Base-by-base conservation (phyloP, 2,113 vertebrate species). In the Muntiacus muntjak region DNA sequence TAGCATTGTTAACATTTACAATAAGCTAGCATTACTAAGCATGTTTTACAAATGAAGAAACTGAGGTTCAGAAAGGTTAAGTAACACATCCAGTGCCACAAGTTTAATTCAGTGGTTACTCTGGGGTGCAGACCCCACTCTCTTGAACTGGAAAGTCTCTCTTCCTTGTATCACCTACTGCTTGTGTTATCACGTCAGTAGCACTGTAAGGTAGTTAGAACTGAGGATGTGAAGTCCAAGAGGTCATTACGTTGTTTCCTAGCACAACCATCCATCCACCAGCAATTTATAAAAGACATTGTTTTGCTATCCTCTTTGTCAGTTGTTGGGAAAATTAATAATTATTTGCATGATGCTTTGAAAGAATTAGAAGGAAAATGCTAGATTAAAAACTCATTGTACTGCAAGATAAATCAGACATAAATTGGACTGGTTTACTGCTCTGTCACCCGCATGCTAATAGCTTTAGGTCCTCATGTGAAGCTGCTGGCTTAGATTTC, bases 321-420 rank as follows among this genome's bases (percentile, higher is more conserved):
- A 54, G 74, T 64, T 82, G 7, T 95, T 83, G 47, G 13, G 36
- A 54, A 92, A 54, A 83, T 62, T 45, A 60, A 57, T 83, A 96
- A 96, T 58, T 64, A 94, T 57, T 54, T 95, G 45, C 81, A 26
- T 67, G 21, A 1, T 62, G n/a, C 74, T 94, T 92, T 92, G 36
- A 87, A 21, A 91, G 33, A 97, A 84, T 86, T 87, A 95, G 78
- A 95, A 95, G 43, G n/a, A 52, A 96, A 95, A 87, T 60, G 26
- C 81, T 93, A 60, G 14, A 47, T 62, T 67, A 52, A 95, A 87
- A 87, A 82, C 45, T 11, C 52, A 82, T 40, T 87, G 43, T 58
- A 67, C 36, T 64, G n/a, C 50, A 17, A 76, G 60, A 47, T 67
- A 88, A 43, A 89, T 78, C n/a, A 58, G 45, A 91, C 47, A 30